These are phyloP conservation scores for Amblyteles armatorius DNA, from an alignment of 2,888 invertebrate genomes.

Conservation along the genomic window DNA sequence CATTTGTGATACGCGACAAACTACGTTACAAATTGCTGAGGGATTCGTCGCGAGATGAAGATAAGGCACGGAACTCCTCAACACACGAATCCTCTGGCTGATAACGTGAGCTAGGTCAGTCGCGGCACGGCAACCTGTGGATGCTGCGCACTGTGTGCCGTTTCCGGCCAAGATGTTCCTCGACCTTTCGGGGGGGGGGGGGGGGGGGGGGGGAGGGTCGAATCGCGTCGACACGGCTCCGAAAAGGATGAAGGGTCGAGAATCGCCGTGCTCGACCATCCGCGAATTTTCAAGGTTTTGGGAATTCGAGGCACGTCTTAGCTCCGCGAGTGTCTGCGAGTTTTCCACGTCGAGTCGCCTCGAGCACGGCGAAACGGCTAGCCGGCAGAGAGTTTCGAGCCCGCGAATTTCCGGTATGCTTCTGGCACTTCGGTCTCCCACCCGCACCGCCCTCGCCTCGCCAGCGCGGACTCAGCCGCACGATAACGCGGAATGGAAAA, in stretches of 20 bases:
- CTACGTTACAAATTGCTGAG: neutral
- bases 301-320: constrained; percentile 65
- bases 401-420: constrained; percentile 36
- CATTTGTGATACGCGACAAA: neutral
- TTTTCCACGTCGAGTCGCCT: neutral
- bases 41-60: neutral
- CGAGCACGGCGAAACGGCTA: neutral
- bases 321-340: constrained; percentile 7
- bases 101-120: constrained; percentile 58
- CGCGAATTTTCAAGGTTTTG: constrained; percentile 51
- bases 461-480: neutral
- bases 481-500: constrained; percentile 36
- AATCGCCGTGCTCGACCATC: constrained; percentile 40
- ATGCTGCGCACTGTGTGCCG: constrained; percentile 64
- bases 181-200: constrained; percentile 15
- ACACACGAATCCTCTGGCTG: neutral
- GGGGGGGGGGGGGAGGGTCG: neutral
- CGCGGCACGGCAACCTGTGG: constrained; percentile 75
- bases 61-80: neutral
- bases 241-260: neutral
- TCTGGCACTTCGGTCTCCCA: constrained; percentile 13
- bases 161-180: constrained; percentile 16
- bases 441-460: neutral
- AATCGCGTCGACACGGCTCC: neutral
- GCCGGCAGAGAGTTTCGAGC: constrained; percentile 8